Conservation (phyloP, 2,113 vertebrate genomes). For the Paramormyrops kingsleyae region DNA sequence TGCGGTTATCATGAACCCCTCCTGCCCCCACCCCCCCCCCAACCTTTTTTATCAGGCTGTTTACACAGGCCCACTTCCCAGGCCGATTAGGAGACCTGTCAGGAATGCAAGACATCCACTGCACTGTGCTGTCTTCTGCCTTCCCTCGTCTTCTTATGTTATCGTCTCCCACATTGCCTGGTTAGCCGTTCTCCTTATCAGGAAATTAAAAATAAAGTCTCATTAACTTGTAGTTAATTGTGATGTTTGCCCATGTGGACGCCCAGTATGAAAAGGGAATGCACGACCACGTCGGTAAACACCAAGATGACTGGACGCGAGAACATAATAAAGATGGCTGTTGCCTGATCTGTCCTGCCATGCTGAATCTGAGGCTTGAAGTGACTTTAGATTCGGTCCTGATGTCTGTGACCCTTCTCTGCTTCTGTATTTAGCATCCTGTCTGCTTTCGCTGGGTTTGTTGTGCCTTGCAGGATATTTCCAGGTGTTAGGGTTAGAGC, state of each 20-base stretch:
- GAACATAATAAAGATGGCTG: background rate
- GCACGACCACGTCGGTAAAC: background rate
- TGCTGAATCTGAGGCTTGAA: background rate
- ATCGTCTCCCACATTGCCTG: background rate
- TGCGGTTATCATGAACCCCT: background rate
- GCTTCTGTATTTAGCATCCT: background rate
- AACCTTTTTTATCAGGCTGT: background rate
- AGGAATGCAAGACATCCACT: background rate
- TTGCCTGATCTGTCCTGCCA: background rate
- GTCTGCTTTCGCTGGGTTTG: background rate
- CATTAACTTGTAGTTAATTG: background rate
- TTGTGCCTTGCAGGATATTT: background rate
- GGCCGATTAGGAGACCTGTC: conserved; percentile 27
- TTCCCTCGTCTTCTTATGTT: background rate
- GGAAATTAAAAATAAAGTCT: background rate
- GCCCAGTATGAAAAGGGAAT: background rate
- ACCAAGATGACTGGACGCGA: background rate
- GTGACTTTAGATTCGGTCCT: background rate
- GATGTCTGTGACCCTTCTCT: background rate
- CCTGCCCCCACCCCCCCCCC: background rate
- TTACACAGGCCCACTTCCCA: conserved; percentile 28
- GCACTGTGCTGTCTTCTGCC: background rate
- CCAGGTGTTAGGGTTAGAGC: background rate
- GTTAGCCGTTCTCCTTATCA: background rate
- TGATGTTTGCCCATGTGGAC: background rate